A percentile compares a stretch with the other conserved stretches of the same genome.
Evolutionary conservation across 2,888 invertebrate species (phyloP).

Genomic region (Oscheius myriophilus): DNA sequence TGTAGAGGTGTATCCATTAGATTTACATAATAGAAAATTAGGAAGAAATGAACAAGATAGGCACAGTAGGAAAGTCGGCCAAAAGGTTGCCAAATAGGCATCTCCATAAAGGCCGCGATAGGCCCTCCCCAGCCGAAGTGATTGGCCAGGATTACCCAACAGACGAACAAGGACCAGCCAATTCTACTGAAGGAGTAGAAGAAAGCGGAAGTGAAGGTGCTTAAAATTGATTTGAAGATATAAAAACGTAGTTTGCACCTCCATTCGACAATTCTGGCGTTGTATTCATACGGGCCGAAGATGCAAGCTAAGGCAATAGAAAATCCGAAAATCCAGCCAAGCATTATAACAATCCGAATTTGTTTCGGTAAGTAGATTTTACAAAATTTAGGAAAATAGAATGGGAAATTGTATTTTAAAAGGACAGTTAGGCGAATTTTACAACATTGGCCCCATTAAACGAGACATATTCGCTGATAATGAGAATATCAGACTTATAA

Average conservation of each 20-base stretch:
- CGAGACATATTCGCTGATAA: too few relatives aligned
- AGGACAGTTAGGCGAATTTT: too few relatives aligned
- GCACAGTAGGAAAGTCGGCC: slow-evolving; percentile 91
- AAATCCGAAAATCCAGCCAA: slow-evolving; percentile 34
- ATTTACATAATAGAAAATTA: slow-evolving; percentile 41
- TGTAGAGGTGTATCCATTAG: slow-evolving; percentile 34
- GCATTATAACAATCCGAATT: slow-evolving; percentile 8
- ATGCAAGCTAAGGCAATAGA: slow-evolving; percentile 33
- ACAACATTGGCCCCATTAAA: too few relatives aligned
- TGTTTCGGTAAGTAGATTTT: too few relatives aligned
- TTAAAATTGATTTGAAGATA: background rate
- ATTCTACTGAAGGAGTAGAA: slow-evolving; percentile 62
- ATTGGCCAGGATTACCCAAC: slow-evolving; percentile 73
- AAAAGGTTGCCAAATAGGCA: slow-evolving; percentile 78
- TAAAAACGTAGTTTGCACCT: slow-evolving; percentile 20
- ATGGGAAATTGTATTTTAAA: too few relatives aligned
- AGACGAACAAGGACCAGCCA: slow-evolving; percentile 71
- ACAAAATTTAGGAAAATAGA: too few relatives aligned
- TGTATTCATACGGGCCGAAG: slow-evolving; percentile 35
- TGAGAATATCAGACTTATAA: too few relatives aligned
- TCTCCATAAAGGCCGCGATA: slow-evolving; percentile 56
- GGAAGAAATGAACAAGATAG: slow-evolving; percentile 77
- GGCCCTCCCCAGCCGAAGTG: slow-evolving; percentile 71
- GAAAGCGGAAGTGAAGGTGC: slow-evolving; percentile 24
- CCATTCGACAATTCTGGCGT: slow-evolving; percentile 36